A percentile compares a stretch with the other conserved stretches of the same genome.
Evolutionary conservation across 1,140 invertebrate genomes (phyloP).

Genomic region (Pogonognathellus flavescens): DNA sequence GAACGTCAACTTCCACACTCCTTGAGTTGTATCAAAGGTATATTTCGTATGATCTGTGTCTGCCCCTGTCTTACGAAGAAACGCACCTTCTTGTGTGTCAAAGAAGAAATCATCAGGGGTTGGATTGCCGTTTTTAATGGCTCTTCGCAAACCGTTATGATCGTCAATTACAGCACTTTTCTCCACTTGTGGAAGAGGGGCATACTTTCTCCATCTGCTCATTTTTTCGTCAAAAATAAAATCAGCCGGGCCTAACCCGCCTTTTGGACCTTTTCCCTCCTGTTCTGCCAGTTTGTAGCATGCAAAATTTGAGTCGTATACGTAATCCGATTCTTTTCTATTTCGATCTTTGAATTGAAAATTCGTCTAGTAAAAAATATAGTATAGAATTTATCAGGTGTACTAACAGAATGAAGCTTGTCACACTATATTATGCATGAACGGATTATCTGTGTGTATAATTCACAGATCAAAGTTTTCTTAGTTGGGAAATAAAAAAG

Average conservation of each 20-base stretch:
- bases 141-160: not conserved
- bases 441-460: not conserved
- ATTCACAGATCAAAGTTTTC: not conserved
- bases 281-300: not conserved
- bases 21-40: not conserved
- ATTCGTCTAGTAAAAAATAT: not conserved
- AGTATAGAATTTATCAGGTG: not conserved
- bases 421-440: not conserved
- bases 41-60: not conserved
- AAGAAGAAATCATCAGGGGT: constrained; percentile 18
- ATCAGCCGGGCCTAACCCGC: not conserved
- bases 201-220: not conserved
- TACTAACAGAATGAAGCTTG: not conserved
- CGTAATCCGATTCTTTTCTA: not conserved
- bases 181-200: not conserved
- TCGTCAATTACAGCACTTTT: not conserved
- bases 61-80: not conserved
- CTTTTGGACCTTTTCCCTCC: not conserved
- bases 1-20: not conserved
- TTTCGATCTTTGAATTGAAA: not conserved
- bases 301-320: not conserved
- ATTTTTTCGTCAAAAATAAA: not conserved
- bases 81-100: not conserved
- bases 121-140: not conserved
- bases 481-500: not conserved